Conservation (phyloP, 2,113 vertebrate genomes). For the Silurus meridionalis region DNA sequence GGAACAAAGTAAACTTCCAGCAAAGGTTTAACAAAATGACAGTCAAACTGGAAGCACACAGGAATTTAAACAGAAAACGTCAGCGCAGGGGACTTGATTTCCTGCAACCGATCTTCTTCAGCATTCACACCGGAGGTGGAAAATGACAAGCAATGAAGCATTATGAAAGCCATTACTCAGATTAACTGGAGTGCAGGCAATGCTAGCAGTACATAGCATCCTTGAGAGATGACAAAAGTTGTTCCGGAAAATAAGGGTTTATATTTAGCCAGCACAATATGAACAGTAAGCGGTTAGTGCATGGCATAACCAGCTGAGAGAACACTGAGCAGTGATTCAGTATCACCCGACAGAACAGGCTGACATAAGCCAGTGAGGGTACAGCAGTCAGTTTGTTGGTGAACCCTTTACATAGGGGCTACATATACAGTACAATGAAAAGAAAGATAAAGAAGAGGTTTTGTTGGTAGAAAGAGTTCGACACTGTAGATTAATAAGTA, state of each 20-base stretch:
- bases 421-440: background rate
- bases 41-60: background rate
- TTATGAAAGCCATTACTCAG: background rate
- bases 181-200: slow-evolving; percentile 15
- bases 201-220: background rate
- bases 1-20: background rate
- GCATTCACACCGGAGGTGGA: background rate
- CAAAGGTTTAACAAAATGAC: background rate
- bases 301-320: background rate
- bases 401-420: background rate
- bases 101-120: slow-evolving; percentile 17
- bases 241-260: background rate
- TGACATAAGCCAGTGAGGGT: background rate
- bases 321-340: background rate
- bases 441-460: background rate
- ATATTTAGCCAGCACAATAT: background rate
- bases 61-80: slow-evolving; percentile 1
- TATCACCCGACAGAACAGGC: background rate
- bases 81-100: background rate
- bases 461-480: background rate
- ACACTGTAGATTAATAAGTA: background rate
- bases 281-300: background rate
- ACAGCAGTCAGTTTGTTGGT: background rate
- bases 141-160: slow-evolving; percentile 17
- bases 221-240: background rate